Conservation (phyloP, 2,797 vertebrate species). For the Cynodonichthys magdalenae region DNA sequence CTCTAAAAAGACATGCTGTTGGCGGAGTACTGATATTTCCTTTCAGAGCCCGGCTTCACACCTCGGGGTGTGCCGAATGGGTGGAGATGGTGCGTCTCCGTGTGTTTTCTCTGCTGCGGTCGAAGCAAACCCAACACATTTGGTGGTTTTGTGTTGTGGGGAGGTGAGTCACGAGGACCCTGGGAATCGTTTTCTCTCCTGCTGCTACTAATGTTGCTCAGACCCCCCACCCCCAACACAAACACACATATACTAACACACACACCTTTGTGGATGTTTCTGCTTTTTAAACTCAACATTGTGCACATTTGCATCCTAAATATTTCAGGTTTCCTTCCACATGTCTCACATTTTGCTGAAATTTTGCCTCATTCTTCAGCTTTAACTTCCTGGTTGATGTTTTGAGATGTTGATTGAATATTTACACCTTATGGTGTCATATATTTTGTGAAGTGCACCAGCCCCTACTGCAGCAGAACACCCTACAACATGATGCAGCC, state of each 20-base stretch:
- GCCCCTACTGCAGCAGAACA: no score
- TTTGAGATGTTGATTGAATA: no score
- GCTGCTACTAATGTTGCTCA: slow-evolving; percentile 40
- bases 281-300: slow-evolving; percentile 27
- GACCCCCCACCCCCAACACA: slow-evolving; percentile 34
- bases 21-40: slow-evolving; percentile 59
- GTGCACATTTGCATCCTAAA: slow-evolving; percentile 1
- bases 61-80: slow-evolving; percentile 61
- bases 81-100: slow-evolving; percentile 64
- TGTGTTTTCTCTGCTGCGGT: slow-evolving; percentile 57
- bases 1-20: slow-evolving; percentile 41
- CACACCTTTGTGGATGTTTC: slow-evolving; percentile 26
- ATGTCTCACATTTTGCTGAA: no score
- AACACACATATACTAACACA: slow-evolving; percentile 32
- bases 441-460: no score
- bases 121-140: slow-evolving; percentile 53
- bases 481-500: no score
- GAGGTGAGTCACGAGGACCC: slow-evolving; percentile 7
- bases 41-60: slow-evolving; percentile 47
- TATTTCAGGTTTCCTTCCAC: no score
- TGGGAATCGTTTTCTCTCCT: slow-evolving; percentile 52
- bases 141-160: slow-evolving; percentile 18
- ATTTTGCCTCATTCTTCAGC: no score
- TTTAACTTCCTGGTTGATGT: no score
- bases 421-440: no score